These are phyloP conservation scores for Tragopan temminckii DNA, from an alignment of 2,797 vertebrate genomes.

Conservation along the genomic window DNA sequence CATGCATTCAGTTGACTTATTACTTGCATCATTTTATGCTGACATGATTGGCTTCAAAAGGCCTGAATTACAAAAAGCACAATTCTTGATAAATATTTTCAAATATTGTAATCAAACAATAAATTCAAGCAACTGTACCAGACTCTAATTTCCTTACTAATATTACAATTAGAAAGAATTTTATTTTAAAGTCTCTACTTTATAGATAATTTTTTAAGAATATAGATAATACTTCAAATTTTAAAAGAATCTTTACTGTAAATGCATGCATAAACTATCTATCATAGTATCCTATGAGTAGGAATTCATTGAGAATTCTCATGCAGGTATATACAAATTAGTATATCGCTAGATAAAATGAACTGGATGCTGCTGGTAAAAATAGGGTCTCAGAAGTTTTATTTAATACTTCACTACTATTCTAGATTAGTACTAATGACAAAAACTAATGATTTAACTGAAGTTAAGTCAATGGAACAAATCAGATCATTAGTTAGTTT, in stretches of 20 bases:
- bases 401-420: not conserved
- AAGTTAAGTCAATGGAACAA: not conserved
- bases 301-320: not conserved
- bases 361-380: not conserved
- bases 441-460: not conserved
- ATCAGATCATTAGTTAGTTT: not conserved
- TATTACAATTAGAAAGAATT: not conserved
- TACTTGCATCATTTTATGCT: constrained; percentile 40
- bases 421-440: not conserved
- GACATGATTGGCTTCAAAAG: constrained; percentile 72
- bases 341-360: not conserved
- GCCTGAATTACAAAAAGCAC: constrained; percentile 40
- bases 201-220: not conserved
- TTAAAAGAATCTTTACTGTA: not conserved
- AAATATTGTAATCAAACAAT: not conserved
- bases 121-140: not conserved
- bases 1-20: not conserved
- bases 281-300: not conserved
- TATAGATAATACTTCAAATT: not conserved
- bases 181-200: constrained; percentile 26
- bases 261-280: not conserved
- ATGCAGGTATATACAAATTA: not conserved
- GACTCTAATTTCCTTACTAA: not conserved
- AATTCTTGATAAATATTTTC: constrained; percentile 51
- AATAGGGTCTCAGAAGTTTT: not conserved